Evolutionary conservation across 2,888 invertebrate genomes (phyloP), one percentile per base, ranked within the genome.

Genomic region (Suillia variegata): DNA sequence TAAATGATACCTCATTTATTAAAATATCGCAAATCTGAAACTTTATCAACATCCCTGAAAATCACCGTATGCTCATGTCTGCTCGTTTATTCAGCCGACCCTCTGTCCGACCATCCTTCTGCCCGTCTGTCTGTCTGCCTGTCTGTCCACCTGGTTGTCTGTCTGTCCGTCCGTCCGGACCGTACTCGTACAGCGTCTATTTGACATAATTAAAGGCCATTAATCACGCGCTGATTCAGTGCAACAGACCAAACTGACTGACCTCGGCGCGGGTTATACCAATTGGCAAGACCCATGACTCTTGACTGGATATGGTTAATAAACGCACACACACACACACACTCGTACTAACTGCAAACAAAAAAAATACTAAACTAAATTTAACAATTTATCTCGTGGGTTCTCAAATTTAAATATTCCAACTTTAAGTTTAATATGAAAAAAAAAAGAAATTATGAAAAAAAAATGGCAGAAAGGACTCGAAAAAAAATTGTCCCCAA

Each of bases 141-240:
- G n/a, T n/a, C n/a, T n/a, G n/a, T n/a, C 34, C 24, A 21, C 21
- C 18, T 22, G 65, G 65, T 70, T 68, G 64, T 5, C 38, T 10
- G 38, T 38, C 15, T 38, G 15, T 26, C 26, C 26, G 26, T 10
- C 26, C 26, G n/a, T 13, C 10, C 38, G 49, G 54, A 54, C 61
- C 57, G 52, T 55, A 58, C 57, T 60, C 21, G 26, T 34, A 54
- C 54, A 59, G 50, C 64, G 65, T 65, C 60, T 67, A 70, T 71
- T 75, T 80, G 80, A 78, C 80, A 80, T 80, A 80, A 80, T 80
- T 80, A 80, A 80, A 80, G 80, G 69, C 78, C 80, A 80, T 80
- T 80, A 80, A 80, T 80, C 79, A 80, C 80, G 77, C 74, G 76
- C 78, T 78, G 78, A 75, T 75, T 73, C 77, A 77, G 76, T 74